Base-by-base conservation (phyloP, 2,888 invertebrate genomes). In the Leptodirus hochenwartii region DNA sequence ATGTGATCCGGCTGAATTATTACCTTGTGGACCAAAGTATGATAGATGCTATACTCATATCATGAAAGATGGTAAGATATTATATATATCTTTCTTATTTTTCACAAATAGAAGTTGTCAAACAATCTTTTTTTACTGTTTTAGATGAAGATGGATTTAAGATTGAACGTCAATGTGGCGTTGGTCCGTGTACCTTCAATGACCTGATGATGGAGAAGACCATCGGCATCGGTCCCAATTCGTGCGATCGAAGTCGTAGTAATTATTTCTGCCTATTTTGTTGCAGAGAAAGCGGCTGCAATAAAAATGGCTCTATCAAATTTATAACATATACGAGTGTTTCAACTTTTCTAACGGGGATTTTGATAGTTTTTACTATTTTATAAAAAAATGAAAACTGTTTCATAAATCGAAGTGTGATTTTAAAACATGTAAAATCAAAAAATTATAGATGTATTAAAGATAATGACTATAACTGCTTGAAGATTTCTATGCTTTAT, bases 1-100 rank as follows among this genome's bases (percentile, higher is more conserved):
- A 39, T 58, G 57, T 36, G 46, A 42, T 5, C 40, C 41, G 3
- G 45, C 50, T 31, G 46, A 47, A 15, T 40, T 58, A 9, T 40
- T 47, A 28, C 53, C 52, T 6, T 59, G 59, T 40, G 45, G 51
- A 2, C 32, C 49, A 6, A 42, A 37, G 31, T 49, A 47, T 15
- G 59, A 59, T 34, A 43, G 57, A 40, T 59, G 59, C 34, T 58
- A 56, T 14, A 56, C 55, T 4, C 55, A 56, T 30, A 52, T 55
- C 32, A 46, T 47, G 17, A 56, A 56, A 47, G 51, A 51, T 39
- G 48, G 56, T 58, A 47, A 43, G 39, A n/a, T n/a, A n/a, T n/a
- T n/a, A n/a, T n/a, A n/a, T n/a, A n/a, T n/a, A n/a, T n/a, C n/a
- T n/a, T n/a, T n/a, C n/a, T n/a, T n/a, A n/a, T n/a, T n/a, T n/a